These are phyloP conservation scores for Plutella xylostella DNA, from an alignment of 2,888 invertebrate genomes.

Conservation along the genomic window DNA sequence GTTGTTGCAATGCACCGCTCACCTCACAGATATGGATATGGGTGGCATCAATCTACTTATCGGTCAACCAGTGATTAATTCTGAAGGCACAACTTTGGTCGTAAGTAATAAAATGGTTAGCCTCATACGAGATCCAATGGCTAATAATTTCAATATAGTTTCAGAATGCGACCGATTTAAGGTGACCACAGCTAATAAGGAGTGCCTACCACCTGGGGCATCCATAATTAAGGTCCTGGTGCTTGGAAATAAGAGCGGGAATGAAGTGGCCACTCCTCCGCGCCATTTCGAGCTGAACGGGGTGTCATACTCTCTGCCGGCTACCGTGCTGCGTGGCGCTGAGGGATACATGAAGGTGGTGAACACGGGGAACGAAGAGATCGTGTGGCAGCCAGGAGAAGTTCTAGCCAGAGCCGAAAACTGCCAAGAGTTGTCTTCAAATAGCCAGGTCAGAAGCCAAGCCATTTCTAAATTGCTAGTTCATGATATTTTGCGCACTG, in stretches of 20 bases:
- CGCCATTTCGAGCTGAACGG: slow-evolving; percentile 19
- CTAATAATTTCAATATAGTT: slow-evolving; percentile 3
- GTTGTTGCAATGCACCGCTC: slow-evolving; percentile 7
- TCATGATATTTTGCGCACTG: neutral
- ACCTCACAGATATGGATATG: slow-evolving; percentile 17
- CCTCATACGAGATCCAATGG: slow-evolving; percentile 1
- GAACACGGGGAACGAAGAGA: slow-evolving; percentile 15
- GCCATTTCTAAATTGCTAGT: slow-evolving; percentile 4
- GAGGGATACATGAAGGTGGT: slow-evolving; percentile 20
- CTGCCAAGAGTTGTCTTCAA: slow-evolving; percentile 11
- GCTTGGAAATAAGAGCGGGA: slow-evolving; percentile 10
- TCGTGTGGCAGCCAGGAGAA: slow-evolving; percentile 12
- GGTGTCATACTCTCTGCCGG: slow-evolving; percentile 19
- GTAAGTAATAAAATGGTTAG: slow-evolving; percentile 12
- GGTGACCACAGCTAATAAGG: slow-evolving; percentile 12
- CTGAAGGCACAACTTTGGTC: slow-evolving; percentile 12
- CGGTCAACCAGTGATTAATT: slow-evolving; percentile 21
- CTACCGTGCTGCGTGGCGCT: slow-evolving; percentile 20
- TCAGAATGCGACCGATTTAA: slow-evolving; percentile 13
- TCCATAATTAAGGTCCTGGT: slow-evolving; percentile 18
- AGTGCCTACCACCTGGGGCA: slow-evolving; percentile 16
- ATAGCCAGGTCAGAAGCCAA: slow-evolving; percentile 11
- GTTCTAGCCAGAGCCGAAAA: slow-evolving; percentile 13
- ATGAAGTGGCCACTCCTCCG: slow-evolving; percentile 16
- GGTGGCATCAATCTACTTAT: slow-evolving; percentile 16